A percentile compares a stretch with the other conserved stretches of the same genome.
Evolutionary conservation across 2,113 vertebrate genomes (phyloP).

Genomic region (Grus americana): DNA sequence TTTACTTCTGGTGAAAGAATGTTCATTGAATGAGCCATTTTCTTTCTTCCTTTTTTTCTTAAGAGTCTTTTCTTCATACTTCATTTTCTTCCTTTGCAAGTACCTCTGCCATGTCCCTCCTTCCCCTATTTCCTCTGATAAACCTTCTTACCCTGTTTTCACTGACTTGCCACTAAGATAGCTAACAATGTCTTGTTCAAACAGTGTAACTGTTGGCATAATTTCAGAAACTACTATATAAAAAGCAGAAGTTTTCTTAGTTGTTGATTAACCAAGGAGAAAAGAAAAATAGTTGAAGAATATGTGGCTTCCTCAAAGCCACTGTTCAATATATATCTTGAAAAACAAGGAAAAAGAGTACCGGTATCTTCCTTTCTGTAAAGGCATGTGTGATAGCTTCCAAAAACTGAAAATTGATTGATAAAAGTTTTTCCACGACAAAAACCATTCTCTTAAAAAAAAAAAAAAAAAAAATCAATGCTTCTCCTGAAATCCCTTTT

Average conservation of each 20-base stretch:
- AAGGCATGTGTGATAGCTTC: accelerated
- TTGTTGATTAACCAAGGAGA: background rate
- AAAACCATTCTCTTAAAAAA: background rate
- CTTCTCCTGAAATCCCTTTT: background rate
- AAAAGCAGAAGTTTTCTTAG: background rate
- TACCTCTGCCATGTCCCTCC: background rate
- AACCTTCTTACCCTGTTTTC: background rate
- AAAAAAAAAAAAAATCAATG: background rate
- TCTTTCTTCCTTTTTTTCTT: background rate
- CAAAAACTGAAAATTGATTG: background rate
- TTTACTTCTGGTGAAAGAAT: background rate
- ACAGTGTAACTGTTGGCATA: background rate
- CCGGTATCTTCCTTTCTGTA: background rate
- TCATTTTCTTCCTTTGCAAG: background rate
- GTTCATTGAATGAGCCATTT: background rate
- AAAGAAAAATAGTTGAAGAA: background rate
- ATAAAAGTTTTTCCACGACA: background rate
- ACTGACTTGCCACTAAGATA: background rate
- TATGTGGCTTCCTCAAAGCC: background rate
- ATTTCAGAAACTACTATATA: background rate
- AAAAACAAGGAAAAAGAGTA: background rate
- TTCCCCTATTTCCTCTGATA: background rate
- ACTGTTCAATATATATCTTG: background rate
- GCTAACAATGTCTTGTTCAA: constrained; percentile 29
- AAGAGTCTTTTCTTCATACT: background rate